A percentile compares a stretch with the other conserved stretches of the same genome.
These are phyloP conservation scores for Pangasianodon gigas DNA, from an alignment of 2,113 vertebrate species.

Conservation along the genomic window DNA sequence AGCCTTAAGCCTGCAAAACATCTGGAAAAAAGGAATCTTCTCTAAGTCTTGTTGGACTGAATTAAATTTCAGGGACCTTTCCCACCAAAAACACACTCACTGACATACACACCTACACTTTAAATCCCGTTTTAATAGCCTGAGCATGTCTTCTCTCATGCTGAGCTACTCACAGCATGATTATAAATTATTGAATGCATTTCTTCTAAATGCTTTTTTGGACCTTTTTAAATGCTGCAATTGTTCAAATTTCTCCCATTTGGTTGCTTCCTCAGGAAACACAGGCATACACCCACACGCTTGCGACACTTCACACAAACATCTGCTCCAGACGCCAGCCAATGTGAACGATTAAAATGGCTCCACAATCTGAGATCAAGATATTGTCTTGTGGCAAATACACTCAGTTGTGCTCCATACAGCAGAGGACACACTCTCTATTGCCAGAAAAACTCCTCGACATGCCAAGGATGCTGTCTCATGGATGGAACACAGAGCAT, in stretches of 20 bases:
- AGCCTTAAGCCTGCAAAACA: constrained; percentile 55
- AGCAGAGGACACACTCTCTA: constrained; percentile 1
- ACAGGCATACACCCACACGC: neutral
- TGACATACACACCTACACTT: neutral
- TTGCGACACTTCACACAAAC: neutral
- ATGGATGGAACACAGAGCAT: neutral
- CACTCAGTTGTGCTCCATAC: neutral
- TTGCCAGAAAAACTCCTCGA: constrained; percentile 50
- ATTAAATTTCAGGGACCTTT: too few species aligned
- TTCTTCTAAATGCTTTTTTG: neutral
- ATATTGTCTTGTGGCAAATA: neutral
- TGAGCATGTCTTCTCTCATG: neutral
- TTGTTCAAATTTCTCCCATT: neutral
- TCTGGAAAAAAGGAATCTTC: constrained; percentile 57
- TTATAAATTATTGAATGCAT: neutral
- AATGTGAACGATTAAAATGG: neutral
- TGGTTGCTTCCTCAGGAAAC: neutral
- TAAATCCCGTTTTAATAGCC: constrained; percentile 5
- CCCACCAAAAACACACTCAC: constrained; percentile 1
- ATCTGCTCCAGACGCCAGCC: constrained; percentile 31
- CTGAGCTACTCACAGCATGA: neutral
- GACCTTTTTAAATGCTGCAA: neutral
- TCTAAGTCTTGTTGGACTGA: constrained; percentile 47
- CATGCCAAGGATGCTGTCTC: constrained; percentile 49
- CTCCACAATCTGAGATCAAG: neutral